Conservation (phyloP, 2,797 vertebrate genomes). For the Brachyrhaphis roseni region DNA sequence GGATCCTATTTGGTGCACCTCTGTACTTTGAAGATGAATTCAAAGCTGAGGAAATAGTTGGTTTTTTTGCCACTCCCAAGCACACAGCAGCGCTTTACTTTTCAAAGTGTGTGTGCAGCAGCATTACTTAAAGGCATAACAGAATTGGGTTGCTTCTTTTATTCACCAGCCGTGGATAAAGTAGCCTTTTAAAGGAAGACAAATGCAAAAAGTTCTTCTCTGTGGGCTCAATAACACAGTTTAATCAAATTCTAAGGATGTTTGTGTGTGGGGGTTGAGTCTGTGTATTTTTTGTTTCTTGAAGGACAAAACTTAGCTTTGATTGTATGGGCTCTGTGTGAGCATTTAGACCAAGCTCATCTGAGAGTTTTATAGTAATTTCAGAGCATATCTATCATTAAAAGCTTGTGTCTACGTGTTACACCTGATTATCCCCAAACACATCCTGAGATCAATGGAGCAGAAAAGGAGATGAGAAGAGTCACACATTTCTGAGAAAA, state of each 20-base stretch:
- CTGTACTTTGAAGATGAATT: slow-evolving; percentile 21
- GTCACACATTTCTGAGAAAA: no score
- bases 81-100: slow-evolving; percentile 20
- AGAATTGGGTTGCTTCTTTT: slow-evolving; percentile 38
- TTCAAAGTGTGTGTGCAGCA: neutral
- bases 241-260: slow-evolving; percentile 18
- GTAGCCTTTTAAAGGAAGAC: slow-evolving; percentile 42
- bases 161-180: slow-evolving; percentile 45
- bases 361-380: slow-evolving; percentile 68
- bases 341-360: slow-evolving; percentile 50
- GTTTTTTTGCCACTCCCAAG: slow-evolving; percentile 7
- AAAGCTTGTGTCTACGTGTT: slow-evolving; percentile 69
- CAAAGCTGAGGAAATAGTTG: slow-evolving; percentile 19
- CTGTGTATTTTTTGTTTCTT: slow-evolving; percentile 36
- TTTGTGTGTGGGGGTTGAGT: slow-evolving; percentile 11
- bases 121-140: slow-evolving; percentile 12
- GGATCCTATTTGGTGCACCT: neutral
- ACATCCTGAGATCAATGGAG: no score
- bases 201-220: slow-evolving; percentile 18
- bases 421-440: neutral
- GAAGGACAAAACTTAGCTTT: slow-evolving; percentile 70
- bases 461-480: no score
- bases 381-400: slow-evolving; percentile 57
- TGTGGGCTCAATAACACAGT: slow-evolving; percentile 13
- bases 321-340: slow-evolving; percentile 60